Conservation (phyloP, 2,113 vertebrate genomes). For the Hyla sarda region DNA sequence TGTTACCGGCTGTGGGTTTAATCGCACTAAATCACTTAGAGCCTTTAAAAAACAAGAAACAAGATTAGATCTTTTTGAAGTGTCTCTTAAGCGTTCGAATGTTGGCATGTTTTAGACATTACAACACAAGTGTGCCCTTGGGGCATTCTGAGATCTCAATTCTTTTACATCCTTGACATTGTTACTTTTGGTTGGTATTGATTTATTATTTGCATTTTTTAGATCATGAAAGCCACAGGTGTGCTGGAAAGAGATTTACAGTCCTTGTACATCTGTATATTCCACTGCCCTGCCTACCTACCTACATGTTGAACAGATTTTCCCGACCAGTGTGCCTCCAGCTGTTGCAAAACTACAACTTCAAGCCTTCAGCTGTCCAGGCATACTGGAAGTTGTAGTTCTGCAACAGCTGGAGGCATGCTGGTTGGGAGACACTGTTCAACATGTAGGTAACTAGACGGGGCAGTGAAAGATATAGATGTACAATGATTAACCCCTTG, state of each 20-base stretch:
- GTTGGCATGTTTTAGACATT: constrained; percentile 72
- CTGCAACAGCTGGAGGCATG: no score
- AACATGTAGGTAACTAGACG: no score
- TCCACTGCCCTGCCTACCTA: not conserved
- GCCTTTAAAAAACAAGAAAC: constrained; percentile 29
- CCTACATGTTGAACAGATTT: no score
- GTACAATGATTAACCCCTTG: no score
- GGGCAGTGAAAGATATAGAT: no score
- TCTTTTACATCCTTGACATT: constrained; percentile 13
- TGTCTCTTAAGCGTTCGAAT: constrained; percentile 49
- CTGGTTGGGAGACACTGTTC: no score
- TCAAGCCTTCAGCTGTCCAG: no score
- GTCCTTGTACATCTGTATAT: constrained; percentile 2
- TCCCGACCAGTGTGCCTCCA: no score
- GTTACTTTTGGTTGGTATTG: constrained; percentile 19
- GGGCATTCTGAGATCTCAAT: not conserved
- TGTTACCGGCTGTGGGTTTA: constrained; percentile 12
- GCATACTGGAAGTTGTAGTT: no score
- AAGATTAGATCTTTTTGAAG: constrained; percentile 48
- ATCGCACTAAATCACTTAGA: constrained; percentile 40
- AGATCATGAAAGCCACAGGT: constrained; percentile 48
- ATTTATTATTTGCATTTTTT: constrained; percentile 46
- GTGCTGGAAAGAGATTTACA: constrained; percentile 4
- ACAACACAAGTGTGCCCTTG: constrained; percentile 33
- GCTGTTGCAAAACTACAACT: no score